A percentile compares a stretch with the other conserved stretches of the same genome.
Evolutionary conservation across 2,888 invertebrate species (phyloP).

Genomic region (Drosophila pegasa): DNA sequence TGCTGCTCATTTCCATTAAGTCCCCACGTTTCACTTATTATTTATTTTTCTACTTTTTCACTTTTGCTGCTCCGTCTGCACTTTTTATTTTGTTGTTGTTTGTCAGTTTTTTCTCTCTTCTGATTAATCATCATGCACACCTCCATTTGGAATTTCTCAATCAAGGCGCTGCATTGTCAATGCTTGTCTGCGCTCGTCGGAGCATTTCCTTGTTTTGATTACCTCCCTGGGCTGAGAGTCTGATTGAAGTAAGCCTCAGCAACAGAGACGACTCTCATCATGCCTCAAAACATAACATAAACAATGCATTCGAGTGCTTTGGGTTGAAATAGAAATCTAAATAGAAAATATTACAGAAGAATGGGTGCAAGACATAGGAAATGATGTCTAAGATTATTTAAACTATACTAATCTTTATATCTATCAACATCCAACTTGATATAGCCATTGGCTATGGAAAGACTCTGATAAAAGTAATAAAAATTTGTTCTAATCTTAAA

Average conservation of each 20-base stretch:
- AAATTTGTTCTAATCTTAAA: neutral
- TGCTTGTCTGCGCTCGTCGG: slow-evolving; percentile 21
- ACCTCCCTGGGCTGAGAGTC: slow-evolving; percentile 28
- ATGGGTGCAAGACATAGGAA: neutral
- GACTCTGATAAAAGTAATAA: too few species aligned
- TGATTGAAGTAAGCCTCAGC: slow-evolving; percentile 43
- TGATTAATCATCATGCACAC: slow-evolving; percentile 66
- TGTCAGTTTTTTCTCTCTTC: slow-evolving; percentile 48
- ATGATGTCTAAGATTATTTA: neutral
- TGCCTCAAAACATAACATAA: slow-evolving; percentile 18
- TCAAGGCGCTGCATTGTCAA: slow-evolving; percentile 61
- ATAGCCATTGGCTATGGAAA: too few species aligned
- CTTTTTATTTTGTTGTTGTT: slow-evolving; percentile 20
- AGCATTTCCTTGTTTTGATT: slow-evolving; percentile 44
- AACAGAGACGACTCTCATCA: slow-evolving; percentile 6
- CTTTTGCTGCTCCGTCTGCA: slow-evolving; percentile 30
- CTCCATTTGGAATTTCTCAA: slow-evolving; percentile 53
- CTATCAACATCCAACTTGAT: too few species aligned
- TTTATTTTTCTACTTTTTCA: slow-evolving; percentile 48
- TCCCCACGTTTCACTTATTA: slow-evolving; percentile 44
- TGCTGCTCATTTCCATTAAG: slow-evolving; percentile 45
- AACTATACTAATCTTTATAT: neutral
- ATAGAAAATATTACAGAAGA: neutral
- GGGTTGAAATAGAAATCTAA: slow-evolving; percentile 1
- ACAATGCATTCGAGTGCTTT: slow-evolving; percentile 42